A percentile compares a stretch with the other conserved stretches of the same genome.
Conservation (phyloP, 2,113 vertebrate species). For the Lichenostomus cassidix region DNA sequence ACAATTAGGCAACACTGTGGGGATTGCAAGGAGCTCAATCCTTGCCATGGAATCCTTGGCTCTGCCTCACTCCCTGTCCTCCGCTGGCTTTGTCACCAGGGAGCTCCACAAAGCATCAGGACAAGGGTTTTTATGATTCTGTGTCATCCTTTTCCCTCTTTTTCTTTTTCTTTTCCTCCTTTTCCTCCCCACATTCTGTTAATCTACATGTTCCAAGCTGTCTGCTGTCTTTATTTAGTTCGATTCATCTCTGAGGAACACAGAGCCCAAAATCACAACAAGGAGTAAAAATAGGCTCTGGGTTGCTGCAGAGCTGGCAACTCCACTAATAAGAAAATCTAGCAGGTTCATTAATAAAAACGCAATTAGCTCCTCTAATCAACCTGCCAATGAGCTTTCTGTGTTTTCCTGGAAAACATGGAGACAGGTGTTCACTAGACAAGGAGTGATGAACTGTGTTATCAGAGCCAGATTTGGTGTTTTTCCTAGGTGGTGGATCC, state of each 20-base stretch:
- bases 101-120: not conserved
- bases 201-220: not conserved
- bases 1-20: not conserved
- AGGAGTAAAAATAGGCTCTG: not conserved
- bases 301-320: not conserved
- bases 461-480: accelerated
- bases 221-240: not conserved
- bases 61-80: not conserved
- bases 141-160: not conserved
- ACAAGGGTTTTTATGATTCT: not conserved
- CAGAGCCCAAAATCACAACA: not conserved
- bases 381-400: not conserved
- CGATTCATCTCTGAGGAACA: not conserved
- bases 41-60: not conserved
- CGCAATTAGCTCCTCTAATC: not conserved
- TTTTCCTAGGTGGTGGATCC: not conserved
- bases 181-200: not conserved
- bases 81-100: not conserved
- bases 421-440: not conserved
- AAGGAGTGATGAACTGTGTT: not conserved
- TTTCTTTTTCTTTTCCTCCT: not conserved
- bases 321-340: not conserved
- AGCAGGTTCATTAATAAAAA: not conserved
- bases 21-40: not conserved
- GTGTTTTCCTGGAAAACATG: not conserved